phyloP scores from a whole-genome alignment of 2,888 invertebrate species.

The Mimas tiliae region DNA sequence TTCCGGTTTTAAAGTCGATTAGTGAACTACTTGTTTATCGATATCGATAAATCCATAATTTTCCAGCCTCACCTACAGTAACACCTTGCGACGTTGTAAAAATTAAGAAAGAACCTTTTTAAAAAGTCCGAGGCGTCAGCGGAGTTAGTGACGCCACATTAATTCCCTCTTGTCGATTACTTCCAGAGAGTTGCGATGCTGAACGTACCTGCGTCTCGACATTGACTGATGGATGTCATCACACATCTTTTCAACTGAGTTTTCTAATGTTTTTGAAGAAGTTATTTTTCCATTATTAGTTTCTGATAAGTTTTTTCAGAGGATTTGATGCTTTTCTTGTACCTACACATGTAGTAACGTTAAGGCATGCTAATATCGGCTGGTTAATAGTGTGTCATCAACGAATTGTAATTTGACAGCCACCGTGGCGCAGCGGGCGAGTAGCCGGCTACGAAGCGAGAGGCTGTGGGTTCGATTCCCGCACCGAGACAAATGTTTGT shows the following conservation, averaged over 20 bases:
- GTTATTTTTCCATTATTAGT: conserved; percentile 30
- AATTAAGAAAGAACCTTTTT: conserved; percentile 80
- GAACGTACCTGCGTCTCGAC: conserved; percentile 49
- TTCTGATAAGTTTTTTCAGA: neutral
- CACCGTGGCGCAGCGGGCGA: too few relatives aligned
- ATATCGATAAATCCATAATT: conserved; percentile 36
- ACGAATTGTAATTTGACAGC: too few relatives aligned
- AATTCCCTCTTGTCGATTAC: conserved; percentile 78
- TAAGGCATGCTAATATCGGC: too few relatives aligned
- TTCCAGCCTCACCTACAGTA: conserved; percentile 49
- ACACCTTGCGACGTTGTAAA: conserved; percentile 82
- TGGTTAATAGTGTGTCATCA: too few relatives aligned
- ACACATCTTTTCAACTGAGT: neutral
- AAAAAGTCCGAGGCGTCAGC: conserved; percentile 61
- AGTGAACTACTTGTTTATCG: too few relatives aligned
- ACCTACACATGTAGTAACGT: too few relatives aligned
- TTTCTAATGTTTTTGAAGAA: neutral
- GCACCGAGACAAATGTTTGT: too few relatives aligned
- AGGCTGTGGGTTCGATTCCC: too few relatives aligned
- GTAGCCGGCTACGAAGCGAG: too few relatives aligned
- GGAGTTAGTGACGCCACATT: conserved; percentile 83
- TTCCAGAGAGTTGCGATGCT: conserved; percentile 49
- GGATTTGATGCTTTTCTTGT: too few relatives aligned
- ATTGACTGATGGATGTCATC: conserved; percentile 40
- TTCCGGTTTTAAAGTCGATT: too few relatives aligned